These are phyloP conservation scores for Lepidurus couesii DNA, from an alignment of 1,140 invertebrate genomes.

Conservation along the genomic window DNA sequence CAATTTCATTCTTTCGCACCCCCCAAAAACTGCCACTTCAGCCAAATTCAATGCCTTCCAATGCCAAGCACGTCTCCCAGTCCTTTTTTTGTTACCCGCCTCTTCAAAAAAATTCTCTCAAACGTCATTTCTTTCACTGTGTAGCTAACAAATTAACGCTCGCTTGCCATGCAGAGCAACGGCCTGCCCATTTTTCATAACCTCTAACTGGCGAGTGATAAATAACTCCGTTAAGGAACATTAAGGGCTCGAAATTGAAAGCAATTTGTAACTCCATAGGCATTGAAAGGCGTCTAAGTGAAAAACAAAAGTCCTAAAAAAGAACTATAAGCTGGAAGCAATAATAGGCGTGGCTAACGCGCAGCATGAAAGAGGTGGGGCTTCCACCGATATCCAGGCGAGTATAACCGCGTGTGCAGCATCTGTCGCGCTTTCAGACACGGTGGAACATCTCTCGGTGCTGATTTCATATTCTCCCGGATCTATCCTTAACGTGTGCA, in stretches of 20 bases:
- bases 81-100: not conserved
- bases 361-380: not conserved
- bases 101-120: not conserved
- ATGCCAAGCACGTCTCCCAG: not conserved
- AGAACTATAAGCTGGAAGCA: not conserved
- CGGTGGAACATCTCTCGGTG: not conserved
- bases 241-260: not conserved
- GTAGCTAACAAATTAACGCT: not conserved
- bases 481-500: not conserved
- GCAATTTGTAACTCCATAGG: not conserved
- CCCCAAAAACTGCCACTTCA: not conserved
- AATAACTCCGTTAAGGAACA: not conserved
- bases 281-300: not conserved
- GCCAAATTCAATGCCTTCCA: not conserved
- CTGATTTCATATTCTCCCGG: not conserved
- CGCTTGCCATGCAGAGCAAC: not conserved
- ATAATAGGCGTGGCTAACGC: not conserved
- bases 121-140: slow-evolving; percentile 10
- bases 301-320: not conserved
- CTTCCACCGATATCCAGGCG: not conserved
- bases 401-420: slow-evolving; percentile 8
- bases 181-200: not conserved
- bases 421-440: slow-evolving; percentile 17
- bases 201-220: not conserved
- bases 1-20: not conserved